Percentiles rank a stretch among this genome's conserved stretches.
phyloP scores from a whole-genome alignment of 2,797 vertebrate genomes.

The Clamator glandarius region DNA sequence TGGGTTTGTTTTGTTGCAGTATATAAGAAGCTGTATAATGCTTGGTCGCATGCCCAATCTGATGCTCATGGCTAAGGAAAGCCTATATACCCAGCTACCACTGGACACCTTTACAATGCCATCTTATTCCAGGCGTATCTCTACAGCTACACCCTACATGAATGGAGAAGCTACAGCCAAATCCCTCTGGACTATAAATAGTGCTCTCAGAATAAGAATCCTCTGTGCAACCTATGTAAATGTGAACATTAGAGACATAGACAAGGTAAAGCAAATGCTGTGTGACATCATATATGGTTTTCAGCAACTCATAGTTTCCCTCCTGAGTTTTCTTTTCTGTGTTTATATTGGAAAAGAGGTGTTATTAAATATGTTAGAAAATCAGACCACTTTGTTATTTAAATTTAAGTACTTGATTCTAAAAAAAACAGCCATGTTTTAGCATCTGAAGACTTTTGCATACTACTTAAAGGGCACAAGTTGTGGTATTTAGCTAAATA shows the following conservation, averaged over 20 bases:
- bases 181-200: constrained; percentile 94
- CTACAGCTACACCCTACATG: constrained; percentile 95
- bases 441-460: not conserved
- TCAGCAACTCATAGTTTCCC: not conserved
- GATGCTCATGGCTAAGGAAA: constrained; percentile 98
- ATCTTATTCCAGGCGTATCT: constrained; percentile 93
- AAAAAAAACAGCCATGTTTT: not conserved
- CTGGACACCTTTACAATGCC: constrained; percentile 95
- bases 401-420: not conserved
- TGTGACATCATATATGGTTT: fast-evolving
- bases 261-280: constrained; percentile 84
- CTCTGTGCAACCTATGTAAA: constrained; percentile 98
- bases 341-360: not conserved
- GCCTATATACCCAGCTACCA: constrained; percentile 93
- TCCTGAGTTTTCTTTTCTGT: not conserved
- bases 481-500: not conserved
- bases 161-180: constrained; percentile 93
- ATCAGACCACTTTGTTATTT: not conserved
- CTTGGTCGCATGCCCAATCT: constrained; percentile 95
- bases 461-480: not conserved
- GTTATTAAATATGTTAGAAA: not conserved
- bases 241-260: constrained; percentile 97
- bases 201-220: constrained; percentile 91
- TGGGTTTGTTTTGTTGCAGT: constrained; percentile 79
- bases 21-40: constrained; percentile 97